Conservation (phyloP, 2,888 invertebrate species). For the Carterocephalus palaemon region DNA sequence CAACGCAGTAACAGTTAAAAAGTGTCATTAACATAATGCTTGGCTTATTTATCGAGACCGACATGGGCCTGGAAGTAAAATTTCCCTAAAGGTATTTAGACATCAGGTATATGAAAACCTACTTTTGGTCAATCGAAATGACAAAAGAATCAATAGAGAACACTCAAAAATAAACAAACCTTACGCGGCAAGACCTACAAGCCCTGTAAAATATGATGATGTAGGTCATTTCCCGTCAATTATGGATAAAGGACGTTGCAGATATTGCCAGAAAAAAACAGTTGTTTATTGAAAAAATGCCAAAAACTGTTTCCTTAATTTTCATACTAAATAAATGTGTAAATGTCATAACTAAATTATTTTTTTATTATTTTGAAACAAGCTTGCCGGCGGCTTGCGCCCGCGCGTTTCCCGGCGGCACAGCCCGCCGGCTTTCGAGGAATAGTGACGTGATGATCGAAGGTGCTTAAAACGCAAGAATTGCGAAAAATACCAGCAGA, state of each 20-base stretch:
- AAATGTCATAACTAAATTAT: too few species aligned
- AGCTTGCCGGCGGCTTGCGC: too few species aligned
- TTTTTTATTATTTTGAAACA: too few species aligned
- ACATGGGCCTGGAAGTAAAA: slow-evolving; percentile 20
- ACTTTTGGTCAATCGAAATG: slow-evolving; percentile 16
- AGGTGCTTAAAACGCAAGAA: too few species aligned
- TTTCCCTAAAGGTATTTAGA: slow-evolving; percentile 21
- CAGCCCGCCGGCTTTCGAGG: too few species aligned
- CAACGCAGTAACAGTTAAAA: too few species aligned
- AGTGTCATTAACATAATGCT: too few species aligned
- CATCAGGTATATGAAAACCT: slow-evolving; percentile 19
- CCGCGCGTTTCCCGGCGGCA: too few species aligned
- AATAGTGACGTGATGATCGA: too few species aligned
- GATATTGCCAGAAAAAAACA: slow-evolving; percentile 30
- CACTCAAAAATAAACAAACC: slow-evolving; percentile 18
- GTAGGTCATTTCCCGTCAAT: slow-evolving; percentile 25
- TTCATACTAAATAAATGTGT: slow-evolving; percentile 27
- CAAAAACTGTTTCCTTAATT: slow-evolving; percentile 30
- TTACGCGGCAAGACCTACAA: slow-evolving; percentile 14
- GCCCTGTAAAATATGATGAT: slow-evolving; percentile 25
- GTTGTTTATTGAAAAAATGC: slow-evolving; percentile 28
- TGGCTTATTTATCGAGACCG: slow-evolving; percentile 25
- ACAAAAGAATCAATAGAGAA: slow-evolving; percentile 16
- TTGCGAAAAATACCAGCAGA: too few species aligned
- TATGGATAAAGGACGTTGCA: slow-evolving; percentile 28